Base-by-base conservation (phyloP, 2,888 invertebrate genomes). In the Protodeltote pygarga region DNA sequence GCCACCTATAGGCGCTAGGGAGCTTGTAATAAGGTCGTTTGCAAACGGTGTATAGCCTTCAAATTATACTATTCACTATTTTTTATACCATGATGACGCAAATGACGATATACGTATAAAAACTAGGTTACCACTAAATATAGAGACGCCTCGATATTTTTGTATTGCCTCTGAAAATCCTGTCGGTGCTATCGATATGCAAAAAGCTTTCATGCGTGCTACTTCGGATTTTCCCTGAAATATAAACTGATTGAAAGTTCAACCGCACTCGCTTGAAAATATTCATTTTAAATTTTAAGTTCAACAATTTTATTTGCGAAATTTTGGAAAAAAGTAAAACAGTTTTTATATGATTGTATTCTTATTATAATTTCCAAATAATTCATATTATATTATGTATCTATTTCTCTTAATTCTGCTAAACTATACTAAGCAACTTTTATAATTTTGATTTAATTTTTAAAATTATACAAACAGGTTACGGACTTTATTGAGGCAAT, bases 1-100 rank as follows among this genome's bases (percentile, higher is more conserved):
- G 75, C 73, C 83, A 83, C 78, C 83, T 79, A 86, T 77, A 77
- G 74, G 48, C 58, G 54, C 63, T 50, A 61, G 51, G 58, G 54
- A 75, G 75, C 76, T 81, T 76, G 85, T 81, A 82, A 84, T 81
- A 82, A 77, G 81, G 81, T 77, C 80, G 75, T 50, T 65, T 53
- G 39, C 62, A 71, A 64, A 71, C 70, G 59, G 62, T 75, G 73
- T 69, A 61, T 48, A 72, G 68, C 55, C 50, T 57, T 65, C 59
- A 67, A 71, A 77, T 73, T 73, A 75, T 63, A 50, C 59, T 59
- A 65, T 66, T 66, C 65, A 73, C 62, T 21, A 48, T 64, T 67
- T 71, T 69, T 67, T 67, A 65, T 70, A 57, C 52, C 29, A 47
- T 51, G 40, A 51, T 66, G 66, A 65, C 53, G 42, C 38, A 51